phyloP scores from a whole-genome alignment of 2,888 invertebrate genomes.

The Myathropa florea region DNA sequence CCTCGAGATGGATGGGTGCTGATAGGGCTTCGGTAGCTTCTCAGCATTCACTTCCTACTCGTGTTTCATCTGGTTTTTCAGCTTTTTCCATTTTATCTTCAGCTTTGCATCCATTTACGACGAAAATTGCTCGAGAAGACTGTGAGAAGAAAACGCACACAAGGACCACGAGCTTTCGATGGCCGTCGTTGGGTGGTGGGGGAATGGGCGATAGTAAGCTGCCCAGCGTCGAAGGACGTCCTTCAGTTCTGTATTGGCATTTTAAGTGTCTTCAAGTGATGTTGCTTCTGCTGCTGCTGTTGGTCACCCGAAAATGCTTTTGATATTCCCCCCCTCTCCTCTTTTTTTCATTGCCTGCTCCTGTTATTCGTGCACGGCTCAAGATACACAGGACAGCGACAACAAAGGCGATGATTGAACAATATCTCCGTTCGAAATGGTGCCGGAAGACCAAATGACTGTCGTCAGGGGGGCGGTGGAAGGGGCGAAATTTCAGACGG shows the following conservation, averaged over 20 bases:
- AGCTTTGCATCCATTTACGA: conserved; percentile 37
- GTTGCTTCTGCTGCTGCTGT: conserved; percentile 12
- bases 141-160: conserved; percentile 5
- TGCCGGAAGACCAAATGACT: conserved; percentile 32
- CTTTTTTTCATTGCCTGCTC: not conserved
- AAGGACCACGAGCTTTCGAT: conserved; percentile 1
- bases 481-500: not conserved
- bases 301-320: conserved; percentile 44
- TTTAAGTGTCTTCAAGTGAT: conserved; percentile 59
- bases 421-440: conserved; percentile 49
- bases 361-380: conserved; percentile 11
- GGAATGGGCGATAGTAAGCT: not conserved
- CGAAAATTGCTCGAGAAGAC: conserved; percentile 38
- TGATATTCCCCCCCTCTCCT: conserved; percentile 15
- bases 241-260: conserved; percentile 55
- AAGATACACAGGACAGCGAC: conserved; percentile 45
- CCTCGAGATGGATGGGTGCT: conserved; percentile 30
- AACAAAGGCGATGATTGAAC: conserved; percentile 62
- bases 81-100: conserved; percentile 25
- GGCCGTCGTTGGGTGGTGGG: not conserved
- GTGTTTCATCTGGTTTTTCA: not conserved
- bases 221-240: not conserved
- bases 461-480: not conserved
- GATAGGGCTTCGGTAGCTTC: conserved; percentile 30
- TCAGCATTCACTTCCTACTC: conserved; percentile 8